Conservation (phyloP, 1,140 invertebrate genomes). For the Drosophila prosaltans region DNA sequence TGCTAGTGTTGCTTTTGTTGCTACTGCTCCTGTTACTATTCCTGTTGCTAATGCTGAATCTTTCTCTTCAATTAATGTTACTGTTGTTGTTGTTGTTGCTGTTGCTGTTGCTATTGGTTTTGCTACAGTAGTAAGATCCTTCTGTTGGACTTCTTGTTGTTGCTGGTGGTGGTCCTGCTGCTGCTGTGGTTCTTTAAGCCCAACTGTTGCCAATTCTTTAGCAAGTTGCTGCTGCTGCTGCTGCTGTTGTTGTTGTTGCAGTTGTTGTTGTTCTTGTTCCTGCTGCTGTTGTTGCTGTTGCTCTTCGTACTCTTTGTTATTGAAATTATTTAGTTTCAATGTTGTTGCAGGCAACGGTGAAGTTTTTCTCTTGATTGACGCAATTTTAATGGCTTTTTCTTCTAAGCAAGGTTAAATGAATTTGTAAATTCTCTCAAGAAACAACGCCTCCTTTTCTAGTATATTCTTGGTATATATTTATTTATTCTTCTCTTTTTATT, state of each 20-base stretch:
- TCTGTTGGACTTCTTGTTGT: slow-evolving; percentile 18
- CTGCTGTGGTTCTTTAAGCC: slow-evolving; percentile 14
- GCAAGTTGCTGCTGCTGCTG: slow-evolving; percentile 24
- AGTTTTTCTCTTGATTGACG: slow-evolving; percentile 80
- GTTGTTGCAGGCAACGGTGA: slow-evolving; percentile 71
- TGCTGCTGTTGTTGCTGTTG: slow-evolving; percentile 31
- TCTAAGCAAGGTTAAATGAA: slow-evolving; percentile 54
- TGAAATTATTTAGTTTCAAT: slow-evolving; percentile 65
- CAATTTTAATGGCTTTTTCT: slow-evolving; percentile 78
- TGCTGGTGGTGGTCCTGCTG: slow-evolving; percentile 18
- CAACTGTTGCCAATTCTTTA: slow-evolving; percentile 26
- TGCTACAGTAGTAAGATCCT: slow-evolving; percentile 19
- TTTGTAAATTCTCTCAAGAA: slow-evolving; percentile 17
- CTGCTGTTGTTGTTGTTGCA: slow-evolving; percentile 22
- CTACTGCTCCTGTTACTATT: slow-evolving; percentile 28
- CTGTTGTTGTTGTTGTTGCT: slow-evolving; percentile 13
- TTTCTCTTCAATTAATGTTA: slow-evolving; percentile 17
- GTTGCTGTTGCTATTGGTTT: slow-evolving; percentile 8
- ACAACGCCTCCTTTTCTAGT: slow-evolving; percentile 3
- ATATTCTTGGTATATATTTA: slow-evolving; percentile 1
- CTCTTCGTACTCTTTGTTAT: slow-evolving; percentile 31
- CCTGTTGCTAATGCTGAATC: slow-evolving; percentile 18
- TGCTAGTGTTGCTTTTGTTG: slow-evolving; percentile 25
- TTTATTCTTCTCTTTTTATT: not conserved
- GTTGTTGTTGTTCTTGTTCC: slow-evolving; percentile 21